Evolutionary conservation across 1,140 invertebrate genomes (phyloP).

Genomic region (Heliconius hewitsoni): DNA sequence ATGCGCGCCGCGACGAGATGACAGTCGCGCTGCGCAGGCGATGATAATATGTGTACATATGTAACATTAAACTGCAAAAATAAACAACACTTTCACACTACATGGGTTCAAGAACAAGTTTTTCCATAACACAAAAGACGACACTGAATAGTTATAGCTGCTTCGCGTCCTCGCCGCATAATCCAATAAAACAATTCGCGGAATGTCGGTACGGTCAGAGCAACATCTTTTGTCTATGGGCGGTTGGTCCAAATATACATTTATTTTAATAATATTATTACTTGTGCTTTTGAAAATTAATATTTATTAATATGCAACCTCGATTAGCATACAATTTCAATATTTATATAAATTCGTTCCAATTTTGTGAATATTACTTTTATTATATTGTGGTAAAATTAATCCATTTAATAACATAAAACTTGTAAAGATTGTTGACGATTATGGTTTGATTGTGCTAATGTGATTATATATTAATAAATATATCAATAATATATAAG

Average conservation of each 20-base stretch:
- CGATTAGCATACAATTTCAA: neutral
- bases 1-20: slow-evolving; percentile 54
- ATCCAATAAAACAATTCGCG: slow-evolving; percentile 80
- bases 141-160: slow-evolving; percentile 81
- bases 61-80: slow-evolving; percentile 81
- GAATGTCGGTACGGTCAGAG: slow-evolving; percentile 75
- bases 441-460: too few relatives aligned
- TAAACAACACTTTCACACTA: slow-evolving; percentile 81
- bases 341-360: neutral
- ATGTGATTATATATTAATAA: too few relatives aligned
- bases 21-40: slow-evolving; percentile 64
- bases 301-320: neutral
- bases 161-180: slow-evolving; percentile 78
- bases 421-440: too few relatives aligned
- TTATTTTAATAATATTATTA: neutral
- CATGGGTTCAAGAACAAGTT: slow-evolving; percentile 81
- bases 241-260: neutral
- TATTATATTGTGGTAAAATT: neutral
- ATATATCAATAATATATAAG: too few relatives aligned
- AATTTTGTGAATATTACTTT: neutral
- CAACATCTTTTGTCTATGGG: slow-evolving; percentile 42
- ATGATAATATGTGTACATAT: slow-evolving; percentile 80
- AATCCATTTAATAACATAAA: too few relatives aligned
- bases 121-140: slow-evolving; percentile 82
- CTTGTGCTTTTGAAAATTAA: neutral